Evolutionary conservation across 2,113 vertebrate genomes (phyloP).

Genomic region (Harpagus bidentatus): DNA sequence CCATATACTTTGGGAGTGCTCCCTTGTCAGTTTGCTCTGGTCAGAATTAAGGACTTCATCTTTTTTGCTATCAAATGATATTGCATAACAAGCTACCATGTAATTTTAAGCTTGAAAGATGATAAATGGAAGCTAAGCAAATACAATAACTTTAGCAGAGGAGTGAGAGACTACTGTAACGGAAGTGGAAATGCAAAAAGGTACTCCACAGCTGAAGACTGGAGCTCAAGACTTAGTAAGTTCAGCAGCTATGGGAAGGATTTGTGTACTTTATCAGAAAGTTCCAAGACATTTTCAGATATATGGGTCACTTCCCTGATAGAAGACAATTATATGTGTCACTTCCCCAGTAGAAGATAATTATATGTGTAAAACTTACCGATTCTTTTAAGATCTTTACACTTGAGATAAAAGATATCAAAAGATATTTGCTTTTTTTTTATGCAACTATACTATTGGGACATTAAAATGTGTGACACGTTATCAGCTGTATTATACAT

Average conservation of each 20-base stretch:
- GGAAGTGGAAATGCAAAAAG: background rate
- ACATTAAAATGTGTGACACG: background rate
- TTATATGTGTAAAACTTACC: background rate
- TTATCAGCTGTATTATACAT: background rate
- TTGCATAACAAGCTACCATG: background rate
- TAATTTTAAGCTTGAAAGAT: background rate
- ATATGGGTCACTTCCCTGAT: background rate
- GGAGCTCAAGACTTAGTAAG: background rate
- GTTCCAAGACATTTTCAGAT: background rate
- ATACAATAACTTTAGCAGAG: background rate
- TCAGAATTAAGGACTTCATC: background rate
- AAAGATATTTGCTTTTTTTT: background rate
- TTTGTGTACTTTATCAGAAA: background rate
- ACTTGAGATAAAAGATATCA: background rate
- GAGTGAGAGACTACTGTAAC: background rate
- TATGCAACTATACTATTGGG: background rate
- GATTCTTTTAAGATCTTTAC: background rate
- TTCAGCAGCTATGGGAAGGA: background rate
- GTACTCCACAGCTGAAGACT: background rate
- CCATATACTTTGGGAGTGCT: background rate
- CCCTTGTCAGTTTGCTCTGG: background rate
- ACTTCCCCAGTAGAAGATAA: background rate
- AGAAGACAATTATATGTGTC: too few relatives aligned
- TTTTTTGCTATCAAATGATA: background rate
- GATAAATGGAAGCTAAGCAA: background rate